Base-by-base conservation (phyloP, 2,797 vertebrate genomes). In the Tapirus indicus region DNA sequence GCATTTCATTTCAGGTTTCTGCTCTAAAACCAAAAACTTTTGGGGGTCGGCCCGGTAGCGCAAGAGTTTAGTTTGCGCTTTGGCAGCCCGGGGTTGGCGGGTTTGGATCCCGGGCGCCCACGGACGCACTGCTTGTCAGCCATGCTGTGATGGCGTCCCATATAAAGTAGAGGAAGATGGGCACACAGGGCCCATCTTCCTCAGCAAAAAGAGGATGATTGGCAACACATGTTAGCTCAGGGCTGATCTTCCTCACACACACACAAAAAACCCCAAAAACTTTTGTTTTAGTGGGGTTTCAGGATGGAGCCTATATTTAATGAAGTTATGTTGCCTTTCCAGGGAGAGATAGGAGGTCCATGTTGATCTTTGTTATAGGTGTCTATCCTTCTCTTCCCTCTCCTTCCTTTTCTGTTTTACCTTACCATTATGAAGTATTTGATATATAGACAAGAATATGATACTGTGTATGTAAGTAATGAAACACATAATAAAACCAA, bases 1-100 rank as follows among this genome's bases (percentile, higher is more conserved):
- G 52, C 38, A 18, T 69, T 93, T 71, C 56, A 58, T 77, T 91
- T 95, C 66, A 91, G 64, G 32, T 86, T 97, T 94, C 41, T 94
- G 35, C 35, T 80, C 44, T 96, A 52, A 72, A 93, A 91, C 87
- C 29, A 25, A 80, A 90, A 38, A 38, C 38, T 38, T 38, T 38
- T 38, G 38, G 38, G 38, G 38, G 38, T 38, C 38, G 4, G 38
- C 38, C 38, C 38, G 4, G 38, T 38, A 38, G 38, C 38, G 38
- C 38, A 38, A 38, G 38, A 38, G 38, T 38, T 38, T 38, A 38
- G 38, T 38, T 38, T 4, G 38, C 38, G 38, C 38, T 38, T 38
- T 38, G 38, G 38, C 38, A 38, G 38, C 38, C 38, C 4, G 38
- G 38, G 38, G 38, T 38, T 38, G 38, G 38, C 38, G 38, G 38